Percentiles rank a stretch among this genome's conserved stretches.
phyloP scores from a whole-genome alignment of 2,113 vertebrate genomes.

The Mola mola region DNA sequence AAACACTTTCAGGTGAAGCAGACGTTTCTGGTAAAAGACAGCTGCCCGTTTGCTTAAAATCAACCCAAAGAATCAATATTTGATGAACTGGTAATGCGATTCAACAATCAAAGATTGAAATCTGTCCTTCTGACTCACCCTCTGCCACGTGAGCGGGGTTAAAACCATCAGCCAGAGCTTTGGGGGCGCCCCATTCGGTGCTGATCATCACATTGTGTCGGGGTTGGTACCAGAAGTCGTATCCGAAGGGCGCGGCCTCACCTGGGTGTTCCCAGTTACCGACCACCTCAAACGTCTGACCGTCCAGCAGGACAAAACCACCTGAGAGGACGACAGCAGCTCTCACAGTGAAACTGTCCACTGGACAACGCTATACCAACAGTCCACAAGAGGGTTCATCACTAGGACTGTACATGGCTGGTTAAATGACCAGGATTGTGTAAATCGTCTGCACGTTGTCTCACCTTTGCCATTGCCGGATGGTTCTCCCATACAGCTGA shows the following conservation, averaged over 20 bases:
- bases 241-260: conserved; percentile 81
- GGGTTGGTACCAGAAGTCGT: conserved; percentile 98
- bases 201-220: conserved; percentile 95
- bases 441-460: neutral
- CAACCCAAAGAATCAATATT: no score
- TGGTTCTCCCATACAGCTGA: conserved; percentile 90
- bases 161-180: conserved; percentile 82
- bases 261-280: conserved; percentile 88
- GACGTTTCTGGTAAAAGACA: no score
- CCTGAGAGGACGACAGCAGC: conserved; percentile 69
- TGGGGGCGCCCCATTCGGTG: conserved; percentile 89
- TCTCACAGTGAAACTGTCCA: neutral
- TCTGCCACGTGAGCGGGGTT: conserved; percentile 82
- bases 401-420: neutral
- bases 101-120: neutral
- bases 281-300: conserved; percentile 90
- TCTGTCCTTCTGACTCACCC: conserved; percentile 66
- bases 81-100: no score
- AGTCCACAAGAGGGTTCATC: neutral
- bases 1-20: no score
- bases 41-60: no score
- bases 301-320: conserved; percentile 90
- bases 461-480: conserved; percentile 90
- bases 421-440: neutral
- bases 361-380: neutral